Evolutionary conservation across 2,888 invertebrate species (phyloP), one percentile per base, ranked within the genome.

Genomic region (Conistra vaccinii): DNA sequence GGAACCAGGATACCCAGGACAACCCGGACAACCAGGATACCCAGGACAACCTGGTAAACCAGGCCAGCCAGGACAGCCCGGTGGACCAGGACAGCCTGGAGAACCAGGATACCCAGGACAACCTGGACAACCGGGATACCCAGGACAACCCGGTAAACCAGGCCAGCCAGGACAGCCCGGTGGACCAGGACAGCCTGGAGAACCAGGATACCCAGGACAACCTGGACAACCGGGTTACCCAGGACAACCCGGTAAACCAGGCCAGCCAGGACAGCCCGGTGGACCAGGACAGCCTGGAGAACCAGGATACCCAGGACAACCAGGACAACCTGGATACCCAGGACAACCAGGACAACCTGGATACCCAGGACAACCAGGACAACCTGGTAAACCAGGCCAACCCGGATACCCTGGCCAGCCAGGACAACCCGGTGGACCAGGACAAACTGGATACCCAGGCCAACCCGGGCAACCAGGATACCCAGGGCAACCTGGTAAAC

Each of bases 251-350:
- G 87, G 32, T 3, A 2, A 32, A 32, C 32, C 32, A n/a, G n/a
- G n/a, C n/a, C n/a, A n/a, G n/a, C 92, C 92, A 58, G 89, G 90
- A 35, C 82, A 90, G 10, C 88, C 83, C 29, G 87, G 92, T 2
- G 83, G 91, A 45, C 92, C 92, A 58, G 89, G 90, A 35, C 81
- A 90, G 7, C 88, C 83, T 29, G 87, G 89, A 32, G 32, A 32
- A 32, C 32, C 32, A 32, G 32, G 32, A 32, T 32, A 32, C 32
- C 32, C 32, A 32, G 32, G 32, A 32, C 32, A 32, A 32, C 32
- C 32, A 3, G 32, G 32, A 35, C 35, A 35, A 7, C 35, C 35
- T 9, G 35, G 35, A 39, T 39, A 39, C 9, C 35, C 35, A 39
- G 84, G 81, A 0, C n/a, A 78, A 10, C 39, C 45, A 4, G 45